phyloP scores from a whole-genome alignment of 2,888 invertebrate species.

The Nycteola revayana region DNA sequence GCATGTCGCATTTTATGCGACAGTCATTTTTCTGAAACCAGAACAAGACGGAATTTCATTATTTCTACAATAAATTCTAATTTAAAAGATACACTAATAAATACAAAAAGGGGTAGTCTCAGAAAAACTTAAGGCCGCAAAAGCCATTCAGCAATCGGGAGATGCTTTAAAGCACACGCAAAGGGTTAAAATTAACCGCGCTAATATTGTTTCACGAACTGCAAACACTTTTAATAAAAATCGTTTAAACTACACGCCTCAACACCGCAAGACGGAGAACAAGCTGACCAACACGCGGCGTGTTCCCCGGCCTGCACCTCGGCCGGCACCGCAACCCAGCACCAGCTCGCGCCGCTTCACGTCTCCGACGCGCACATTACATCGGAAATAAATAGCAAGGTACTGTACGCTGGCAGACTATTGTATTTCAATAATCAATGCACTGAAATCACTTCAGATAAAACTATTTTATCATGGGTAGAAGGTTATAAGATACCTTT shows the following conservation, averaged over 20 bases:
- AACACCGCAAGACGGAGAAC: background rate
- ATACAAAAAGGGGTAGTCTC: no score
- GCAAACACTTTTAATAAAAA: no score
- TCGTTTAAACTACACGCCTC: background rate
- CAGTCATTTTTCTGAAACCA: conserved; percentile 1
- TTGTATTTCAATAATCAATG: background rate
- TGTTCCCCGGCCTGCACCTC: no score
- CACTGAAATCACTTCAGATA: background rate
- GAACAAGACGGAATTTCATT: background rate
- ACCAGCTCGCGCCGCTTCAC: background rate
- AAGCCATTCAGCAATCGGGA: conserved; percentile 1
- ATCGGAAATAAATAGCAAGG: background rate
- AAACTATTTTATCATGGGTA: no score
- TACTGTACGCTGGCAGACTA: background rate
- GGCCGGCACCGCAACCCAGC: background rate
- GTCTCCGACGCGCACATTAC: background rate
- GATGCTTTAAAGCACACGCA: background rate
- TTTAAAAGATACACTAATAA: no score
- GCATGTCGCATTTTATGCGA: conserved; percentile 12
- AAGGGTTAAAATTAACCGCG: background rate
- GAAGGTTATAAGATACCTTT: no score
- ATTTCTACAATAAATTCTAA: no score
- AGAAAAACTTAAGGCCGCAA: background rate
- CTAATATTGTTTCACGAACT: background rate
- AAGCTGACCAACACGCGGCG: background rate